These are phyloP conservation scores for Anneissia japonica DNA, from an alignment of 35 echinoderm and acorn worm species.

Conservation along the genomic window DNA sequence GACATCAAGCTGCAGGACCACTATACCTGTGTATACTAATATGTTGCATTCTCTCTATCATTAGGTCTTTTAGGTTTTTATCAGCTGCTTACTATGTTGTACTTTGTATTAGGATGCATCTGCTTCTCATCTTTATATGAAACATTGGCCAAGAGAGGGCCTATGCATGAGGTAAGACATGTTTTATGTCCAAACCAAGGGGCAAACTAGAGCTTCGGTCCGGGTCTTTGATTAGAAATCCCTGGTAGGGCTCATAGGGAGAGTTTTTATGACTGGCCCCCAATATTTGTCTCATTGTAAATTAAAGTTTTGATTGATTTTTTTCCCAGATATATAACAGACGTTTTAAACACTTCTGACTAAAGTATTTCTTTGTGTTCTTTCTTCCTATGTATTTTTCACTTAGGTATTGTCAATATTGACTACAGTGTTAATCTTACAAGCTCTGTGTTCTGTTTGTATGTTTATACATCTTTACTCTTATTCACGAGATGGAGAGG, in stretches of 20 bases:
- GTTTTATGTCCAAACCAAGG: neutral
- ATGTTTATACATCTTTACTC: constrained; percentile 70
- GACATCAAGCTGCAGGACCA: neutral
- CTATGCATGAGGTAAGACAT: constrained; percentile 76
- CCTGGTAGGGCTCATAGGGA: neutral
- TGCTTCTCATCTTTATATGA: constrained; percentile 62
- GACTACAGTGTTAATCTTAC: constrained; percentile 59
- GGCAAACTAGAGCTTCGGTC: neutral
- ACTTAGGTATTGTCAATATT: constrained; percentile 61
- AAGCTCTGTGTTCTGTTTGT: constrained; percentile 46
- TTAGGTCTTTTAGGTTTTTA: constrained; percentile 72
- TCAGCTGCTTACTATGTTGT: constrained; percentile 54
- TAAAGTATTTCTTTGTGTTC: neutral
- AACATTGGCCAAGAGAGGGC: constrained; percentile 67
- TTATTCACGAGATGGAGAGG: constrained; percentile 57
- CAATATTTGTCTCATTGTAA: neutral
- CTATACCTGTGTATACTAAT: neutral
- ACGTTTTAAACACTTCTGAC: neutral
- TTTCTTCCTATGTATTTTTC: neutral
- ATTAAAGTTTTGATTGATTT: neutral
- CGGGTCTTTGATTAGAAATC: neutral
- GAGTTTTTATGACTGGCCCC: neutral
- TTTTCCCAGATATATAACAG: neutral
- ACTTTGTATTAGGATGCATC: constrained; percentile 77
- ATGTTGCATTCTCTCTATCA: neutral